Conservation (phyloP, 2,113 vertebrate genomes). For the Prunella himalayana region DNA sequence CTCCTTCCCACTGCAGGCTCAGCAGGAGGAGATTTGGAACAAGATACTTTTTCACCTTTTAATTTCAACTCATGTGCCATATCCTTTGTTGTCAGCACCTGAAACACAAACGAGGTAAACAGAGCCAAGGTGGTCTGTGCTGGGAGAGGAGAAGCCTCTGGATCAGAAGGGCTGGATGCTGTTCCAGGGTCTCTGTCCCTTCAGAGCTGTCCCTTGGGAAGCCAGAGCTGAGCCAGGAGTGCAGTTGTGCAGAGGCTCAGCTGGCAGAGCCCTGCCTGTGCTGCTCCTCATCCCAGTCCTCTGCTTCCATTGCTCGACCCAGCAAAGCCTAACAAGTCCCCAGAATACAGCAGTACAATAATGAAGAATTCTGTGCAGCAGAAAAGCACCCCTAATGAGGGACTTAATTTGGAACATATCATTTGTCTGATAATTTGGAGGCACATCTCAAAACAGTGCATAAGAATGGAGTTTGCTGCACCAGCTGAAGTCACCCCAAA, state of each 20-base stretch:
- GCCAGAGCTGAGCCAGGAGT: not conserved
- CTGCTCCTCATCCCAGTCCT: not conserved
- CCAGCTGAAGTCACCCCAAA: slow-evolving; percentile 55
- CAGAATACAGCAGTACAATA: not conserved
- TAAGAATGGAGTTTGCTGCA: slow-evolving; percentile 34
- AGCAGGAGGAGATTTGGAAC: not conserved
- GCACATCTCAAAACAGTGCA: slow-evolving; percentile 21
- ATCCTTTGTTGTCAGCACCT: not conserved
- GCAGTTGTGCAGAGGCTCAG: not conserved
- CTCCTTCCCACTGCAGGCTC: not conserved
- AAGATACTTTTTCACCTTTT: not conserved
- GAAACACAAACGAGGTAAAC: not conserved
- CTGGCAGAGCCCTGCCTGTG: not conserved
- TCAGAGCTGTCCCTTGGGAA: not conserved
- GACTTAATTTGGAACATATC: slow-evolving; percentile 35
- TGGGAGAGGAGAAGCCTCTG: not conserved
- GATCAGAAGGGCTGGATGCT: not conserved
- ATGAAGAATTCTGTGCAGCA: not conserved
- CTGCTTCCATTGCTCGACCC: not conserved
- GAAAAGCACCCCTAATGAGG: slow-evolving; percentile 28
- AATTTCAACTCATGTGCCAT: not conserved
- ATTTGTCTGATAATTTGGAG: slow-evolving; percentile 55
- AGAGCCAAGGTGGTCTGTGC: not conserved
- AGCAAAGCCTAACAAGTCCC: not conserved
- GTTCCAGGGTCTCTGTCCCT: not conserved